Percentiles rank a stretch among this genome's conserved stretches.
Conservation (phyloP, 2,888 invertebrate genomes). For the Polietes domitor region DNA sequence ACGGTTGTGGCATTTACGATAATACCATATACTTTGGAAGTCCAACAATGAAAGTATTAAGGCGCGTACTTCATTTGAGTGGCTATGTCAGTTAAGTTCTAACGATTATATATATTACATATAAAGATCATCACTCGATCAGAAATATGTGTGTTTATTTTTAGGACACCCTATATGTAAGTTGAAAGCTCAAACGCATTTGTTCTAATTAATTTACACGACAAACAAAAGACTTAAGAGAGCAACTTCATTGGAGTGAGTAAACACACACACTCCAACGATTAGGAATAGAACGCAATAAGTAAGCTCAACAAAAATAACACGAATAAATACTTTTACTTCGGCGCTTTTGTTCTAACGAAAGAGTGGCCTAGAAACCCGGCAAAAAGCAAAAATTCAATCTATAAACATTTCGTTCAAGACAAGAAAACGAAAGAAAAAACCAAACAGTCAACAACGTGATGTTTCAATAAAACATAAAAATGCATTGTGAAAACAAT, state of each 20-base stretch:
- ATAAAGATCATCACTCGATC: no score
- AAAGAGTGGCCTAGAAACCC: constrained; percentile 1
- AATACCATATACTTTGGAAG: no score
- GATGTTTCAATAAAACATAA: constrained; percentile 9
- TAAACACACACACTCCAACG: not conserved
- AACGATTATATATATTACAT: no score
- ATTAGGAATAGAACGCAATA: no score
- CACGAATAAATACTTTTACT: not conserved
- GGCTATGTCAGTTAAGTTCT: no score
- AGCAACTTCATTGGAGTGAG: not conserved
- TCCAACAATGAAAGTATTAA: no score
- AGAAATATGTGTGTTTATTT: no score
- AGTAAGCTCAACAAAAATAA: not conserved
- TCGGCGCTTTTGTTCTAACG: not conserved
- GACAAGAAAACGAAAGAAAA: not conserved
- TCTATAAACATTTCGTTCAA: not conserved
- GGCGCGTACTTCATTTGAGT: no score
- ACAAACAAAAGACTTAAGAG: constrained; percentile 1
- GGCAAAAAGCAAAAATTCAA: not conserved
- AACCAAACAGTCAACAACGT: not conserved
- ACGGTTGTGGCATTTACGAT: no score
- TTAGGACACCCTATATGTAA: no score
- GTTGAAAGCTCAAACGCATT: no score
- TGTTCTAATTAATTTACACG: no score
- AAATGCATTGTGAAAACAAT: constrained; percentile 4